Evolutionary conservation across 1,140 invertebrate genomes (phyloP).

Genomic region (Bombus impatiens): DNA sequence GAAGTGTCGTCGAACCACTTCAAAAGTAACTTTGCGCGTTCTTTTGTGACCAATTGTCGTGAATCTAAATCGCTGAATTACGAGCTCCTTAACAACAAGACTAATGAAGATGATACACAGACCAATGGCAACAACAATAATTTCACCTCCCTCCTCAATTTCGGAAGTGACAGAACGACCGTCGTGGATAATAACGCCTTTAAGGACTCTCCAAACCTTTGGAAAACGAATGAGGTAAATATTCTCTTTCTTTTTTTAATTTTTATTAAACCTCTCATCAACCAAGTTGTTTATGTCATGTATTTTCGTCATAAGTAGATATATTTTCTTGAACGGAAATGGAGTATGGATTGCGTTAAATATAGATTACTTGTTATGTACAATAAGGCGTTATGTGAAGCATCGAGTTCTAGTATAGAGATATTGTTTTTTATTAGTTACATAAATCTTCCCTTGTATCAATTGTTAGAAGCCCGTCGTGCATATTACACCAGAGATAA

Average conservation of each 20-base stretch:
- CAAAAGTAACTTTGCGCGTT: slow-evolving; percentile 81
- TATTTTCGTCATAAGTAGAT: no score
- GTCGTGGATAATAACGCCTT: background rate
- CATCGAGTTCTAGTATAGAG: background rate
- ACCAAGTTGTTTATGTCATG: background rate
- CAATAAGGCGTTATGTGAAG: background rate
- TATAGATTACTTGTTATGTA: background rate
- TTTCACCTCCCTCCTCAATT: slow-evolving; percentile 75
- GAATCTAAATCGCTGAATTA: slow-evolving; percentile 80
- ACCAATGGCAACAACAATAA: slow-evolving; percentile 68
- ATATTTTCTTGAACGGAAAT: background rate
- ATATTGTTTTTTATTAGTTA: background rate
- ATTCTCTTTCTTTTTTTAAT: background rate
- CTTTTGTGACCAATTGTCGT: slow-evolving; percentile 74
- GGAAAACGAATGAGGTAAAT: slow-evolving; percentile 55
- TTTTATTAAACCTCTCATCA: background rate
- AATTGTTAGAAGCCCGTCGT: background rate
- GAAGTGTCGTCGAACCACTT: slow-evolving; percentile 78
- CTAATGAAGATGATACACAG: slow-evolving; percentile 63
- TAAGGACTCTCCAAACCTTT: background rate
- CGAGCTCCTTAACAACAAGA: slow-evolving; percentile 70
- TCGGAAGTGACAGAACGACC: slow-evolving; percentile 26
- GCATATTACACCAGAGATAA: background rate
- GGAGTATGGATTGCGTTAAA: background rate
- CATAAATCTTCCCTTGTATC: background rate